Evolutionary conservation across 2,888 invertebrate species (phyloP).

Genomic region (Crepidodera aurea): DNA sequence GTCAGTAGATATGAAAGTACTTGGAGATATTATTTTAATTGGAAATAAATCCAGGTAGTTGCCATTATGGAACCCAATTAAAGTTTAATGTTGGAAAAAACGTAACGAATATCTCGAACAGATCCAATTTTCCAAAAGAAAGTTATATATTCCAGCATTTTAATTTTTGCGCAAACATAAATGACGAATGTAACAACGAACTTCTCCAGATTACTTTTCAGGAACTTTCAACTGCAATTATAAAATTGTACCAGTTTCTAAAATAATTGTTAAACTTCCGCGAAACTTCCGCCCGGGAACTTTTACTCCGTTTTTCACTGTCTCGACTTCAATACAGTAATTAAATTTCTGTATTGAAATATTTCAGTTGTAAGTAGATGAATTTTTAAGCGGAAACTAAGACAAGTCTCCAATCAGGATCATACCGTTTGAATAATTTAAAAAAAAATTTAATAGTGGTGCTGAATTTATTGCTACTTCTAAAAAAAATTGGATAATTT

Average conservation of each 20-base stretch:
- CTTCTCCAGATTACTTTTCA: constrained; percentile 30
- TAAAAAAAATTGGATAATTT: no score
- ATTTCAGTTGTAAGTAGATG: constrained; percentile 7
- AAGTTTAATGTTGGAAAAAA: constrained; percentile 4
- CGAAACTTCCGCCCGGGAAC: constrained; percentile 17
- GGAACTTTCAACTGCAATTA: constrained; percentile 34
- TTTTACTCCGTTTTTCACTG: constrained; percentile 30
- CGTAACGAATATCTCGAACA: constrained; percentile 11
- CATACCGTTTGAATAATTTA: no score
- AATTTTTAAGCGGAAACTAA: no score
- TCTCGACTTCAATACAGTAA: constrained; percentile 28
- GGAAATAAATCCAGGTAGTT: not conserved
- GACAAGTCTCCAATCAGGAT: no score
- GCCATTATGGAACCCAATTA: constrained; percentile 3
- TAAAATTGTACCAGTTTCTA: constrained; percentile 31
- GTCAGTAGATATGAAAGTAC: no score
- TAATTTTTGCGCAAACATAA: constrained; percentile 30
- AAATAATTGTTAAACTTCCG: constrained; percentile 35
- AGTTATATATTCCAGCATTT: constrained; percentile 16
- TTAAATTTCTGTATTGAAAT: constrained; percentile 24
- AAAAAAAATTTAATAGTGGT: no score
- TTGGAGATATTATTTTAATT: no score
- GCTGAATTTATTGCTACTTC: no score
- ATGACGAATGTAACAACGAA: constrained; percentile 33
- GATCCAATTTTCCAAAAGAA: constrained; percentile 12